phyloP scores from a whole-genome alignment of 2,888 invertebrate genomes.

The Drosophila paranaensis region DNA sequence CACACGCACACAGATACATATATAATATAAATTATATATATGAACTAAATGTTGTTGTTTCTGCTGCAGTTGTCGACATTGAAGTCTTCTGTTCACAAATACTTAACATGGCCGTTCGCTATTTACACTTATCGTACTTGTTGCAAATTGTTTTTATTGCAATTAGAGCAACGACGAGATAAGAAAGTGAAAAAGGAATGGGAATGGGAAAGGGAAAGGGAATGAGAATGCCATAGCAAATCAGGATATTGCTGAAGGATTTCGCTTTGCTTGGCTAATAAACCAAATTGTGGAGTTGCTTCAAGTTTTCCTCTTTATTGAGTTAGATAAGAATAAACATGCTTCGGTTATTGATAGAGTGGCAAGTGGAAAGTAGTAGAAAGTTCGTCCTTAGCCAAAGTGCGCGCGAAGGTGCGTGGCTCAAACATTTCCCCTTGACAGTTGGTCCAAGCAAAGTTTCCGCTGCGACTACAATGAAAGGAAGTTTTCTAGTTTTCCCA shows the following conservation, averaged over 20 bases:
- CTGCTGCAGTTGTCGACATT: constrained; percentile 48
- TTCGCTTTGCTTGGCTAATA: constrained; percentile 43
- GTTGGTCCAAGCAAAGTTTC: constrained; percentile 31
- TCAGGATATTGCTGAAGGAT: constrained; percentile 13
- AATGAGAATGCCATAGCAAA: neutral
- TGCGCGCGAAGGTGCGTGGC: neutral
- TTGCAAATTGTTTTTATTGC: constrained; percentile 69
- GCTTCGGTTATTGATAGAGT: constrained; percentile 25
- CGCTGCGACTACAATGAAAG: constrained; percentile 13
- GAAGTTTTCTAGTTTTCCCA: constrained; percentile 26
- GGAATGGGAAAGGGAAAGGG: no score
- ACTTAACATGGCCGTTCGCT: constrained; percentile 58
- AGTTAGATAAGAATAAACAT: constrained; percentile 56
- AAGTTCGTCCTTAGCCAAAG: constrained; percentile 28
- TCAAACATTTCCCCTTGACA: constrained; percentile 41
- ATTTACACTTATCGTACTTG: constrained; percentile 61
- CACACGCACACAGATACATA: neutral
- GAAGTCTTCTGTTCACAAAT: constrained; percentile 64
- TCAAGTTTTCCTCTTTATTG: constrained; percentile 41
- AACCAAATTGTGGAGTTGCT: constrained; percentile 22
- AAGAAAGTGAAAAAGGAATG: neutral
- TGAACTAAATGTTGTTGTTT: constrained; percentile 13
- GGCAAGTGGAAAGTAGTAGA: constrained; percentile 32
- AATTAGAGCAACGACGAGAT: constrained; percentile 46
- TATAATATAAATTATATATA: constrained; percentile 10